Evolutionary conservation across 2,797 vertebrate genomes (phyloP), one percentile per base, ranked within the genome.

Genomic region (Chrosomus eos): DNA sequence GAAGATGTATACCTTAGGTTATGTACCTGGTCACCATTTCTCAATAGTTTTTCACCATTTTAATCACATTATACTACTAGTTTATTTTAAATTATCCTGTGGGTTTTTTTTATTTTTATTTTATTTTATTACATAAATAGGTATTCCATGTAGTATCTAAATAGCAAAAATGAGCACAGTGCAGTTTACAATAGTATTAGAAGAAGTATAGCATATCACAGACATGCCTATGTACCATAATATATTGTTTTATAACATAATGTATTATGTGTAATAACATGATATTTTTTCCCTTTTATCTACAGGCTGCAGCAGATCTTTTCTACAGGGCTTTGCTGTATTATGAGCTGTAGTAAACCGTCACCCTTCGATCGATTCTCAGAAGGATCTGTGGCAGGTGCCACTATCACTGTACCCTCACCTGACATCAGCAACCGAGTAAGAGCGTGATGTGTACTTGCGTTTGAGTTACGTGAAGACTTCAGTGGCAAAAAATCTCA

Each of bases 281-380:
- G 4, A 60, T 62, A 26, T 64, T 26, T 38, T n/a, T 10, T 21
- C 31, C 5, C 80, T 67, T 83, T 18, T 80, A 31, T 73, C 28
- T 43, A 26, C 88, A 94, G 97, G 95, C 91, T 92, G 92, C 88
- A 26, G 84, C 91, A 87, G 90, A 90, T 88, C 80, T 80, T 76
- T 91, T 88, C 81, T 89, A 87, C 90, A 88, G 87, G 90, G 92
- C 89, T 87, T 85, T 88, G 90, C 92, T 94, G 95, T 96, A 95
- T 95, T 95, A 95, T 96, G 95, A 97, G 93, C 95, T 94, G 92
- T 64, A 91, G 91, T 94, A 94, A 96, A 92, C 94, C 83, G 19
- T 53, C 89, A 88, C 90, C 85, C 84, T 96, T 95, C 92, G 95
- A 94, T 91, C 89, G 91, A 91, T 96, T 95, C 91, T 93, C 94